A percentile compares a stretch with the other conserved stretches of the same genome.
Conservation (phyloP, 2,113 vertebrate genomes). For the Zosterops hypoxanthus region DNA sequence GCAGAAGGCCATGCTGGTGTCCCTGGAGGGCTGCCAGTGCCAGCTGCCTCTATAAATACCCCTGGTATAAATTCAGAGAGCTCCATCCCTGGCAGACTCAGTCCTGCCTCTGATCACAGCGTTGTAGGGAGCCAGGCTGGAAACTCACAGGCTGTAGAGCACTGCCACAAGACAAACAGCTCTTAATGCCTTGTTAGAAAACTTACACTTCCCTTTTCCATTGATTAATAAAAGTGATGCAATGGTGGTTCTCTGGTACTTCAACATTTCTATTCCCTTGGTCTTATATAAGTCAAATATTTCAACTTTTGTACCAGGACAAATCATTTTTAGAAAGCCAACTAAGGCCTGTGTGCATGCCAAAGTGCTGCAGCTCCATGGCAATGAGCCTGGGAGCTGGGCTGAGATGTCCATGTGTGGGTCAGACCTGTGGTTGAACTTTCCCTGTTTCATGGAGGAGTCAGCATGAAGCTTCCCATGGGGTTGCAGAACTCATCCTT, state of each 20-base stretch:
- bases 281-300: background rate
- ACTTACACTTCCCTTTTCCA: background rate
- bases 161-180: background rate
- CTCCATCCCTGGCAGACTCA: background rate
- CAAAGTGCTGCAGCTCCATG: background rate
- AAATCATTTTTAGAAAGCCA: background rate
- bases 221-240: background rate
- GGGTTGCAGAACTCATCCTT: background rate
- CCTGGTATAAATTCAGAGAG: background rate
- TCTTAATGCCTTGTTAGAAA: background rate
- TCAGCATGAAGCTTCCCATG: background rate
- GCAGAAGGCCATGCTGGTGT: background rate
- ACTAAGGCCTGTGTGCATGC: fast-evolving
- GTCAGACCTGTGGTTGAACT: background rate
- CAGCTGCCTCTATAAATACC: constrained; percentile 41
- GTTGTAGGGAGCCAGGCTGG: background rate
- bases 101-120: background rate
- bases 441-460: background rate
- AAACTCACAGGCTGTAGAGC: background rate
- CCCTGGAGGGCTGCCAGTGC: background rate
- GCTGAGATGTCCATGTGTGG: too few relatives aligned
- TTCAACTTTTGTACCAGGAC: background rate
- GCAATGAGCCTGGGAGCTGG: background rate
- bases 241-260: background rate
- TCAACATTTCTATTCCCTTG: background rate